Evolutionary conservation across 2,797 vertebrate genomes (phyloP).

Genomic region (Chelonia mydas): DNA sequence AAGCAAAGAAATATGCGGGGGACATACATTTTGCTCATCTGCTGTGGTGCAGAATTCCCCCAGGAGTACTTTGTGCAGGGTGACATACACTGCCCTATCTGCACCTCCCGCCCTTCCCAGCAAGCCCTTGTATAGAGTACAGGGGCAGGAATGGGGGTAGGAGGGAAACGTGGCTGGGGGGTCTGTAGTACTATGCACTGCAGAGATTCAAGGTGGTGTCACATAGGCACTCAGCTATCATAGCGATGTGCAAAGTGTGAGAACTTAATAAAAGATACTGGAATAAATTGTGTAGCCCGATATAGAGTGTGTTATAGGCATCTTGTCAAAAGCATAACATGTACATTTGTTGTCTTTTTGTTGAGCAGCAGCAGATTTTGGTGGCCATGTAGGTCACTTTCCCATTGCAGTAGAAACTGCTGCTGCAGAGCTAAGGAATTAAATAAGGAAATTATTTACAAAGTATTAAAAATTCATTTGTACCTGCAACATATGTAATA

Average conservation of each 20-base stretch:
- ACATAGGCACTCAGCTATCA: background rate
- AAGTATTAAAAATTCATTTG: background rate
- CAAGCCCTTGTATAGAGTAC: background rate
- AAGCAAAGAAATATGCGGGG: no score
- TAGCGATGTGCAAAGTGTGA: background rate
- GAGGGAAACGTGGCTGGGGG: background rate
- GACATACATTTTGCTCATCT: no score
- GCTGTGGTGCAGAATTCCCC: no score
- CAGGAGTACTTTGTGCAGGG: background rate
- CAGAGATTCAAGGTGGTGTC: background rate
- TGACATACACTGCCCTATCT: background rate
- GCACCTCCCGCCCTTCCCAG: background rate
- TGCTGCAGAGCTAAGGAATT: background rate
- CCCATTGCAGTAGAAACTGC: fast-evolving
- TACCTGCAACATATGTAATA: background rate
- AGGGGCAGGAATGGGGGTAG: background rate
- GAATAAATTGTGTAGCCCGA: background rate
- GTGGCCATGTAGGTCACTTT: background rate
- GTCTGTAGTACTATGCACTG: background rate
- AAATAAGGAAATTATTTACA: background rate
- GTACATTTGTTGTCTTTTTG: background rate
- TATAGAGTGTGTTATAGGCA: background rate
- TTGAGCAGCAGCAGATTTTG: background rate
- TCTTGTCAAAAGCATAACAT: background rate
- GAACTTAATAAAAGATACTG: background rate